A percentile compares a stretch with the other conserved stretches of the same genome.
phyloP scores from a whole-genome alignment of 2,113 vertebrate species.

The Phyllopteryx taeniolatus region DNA sequence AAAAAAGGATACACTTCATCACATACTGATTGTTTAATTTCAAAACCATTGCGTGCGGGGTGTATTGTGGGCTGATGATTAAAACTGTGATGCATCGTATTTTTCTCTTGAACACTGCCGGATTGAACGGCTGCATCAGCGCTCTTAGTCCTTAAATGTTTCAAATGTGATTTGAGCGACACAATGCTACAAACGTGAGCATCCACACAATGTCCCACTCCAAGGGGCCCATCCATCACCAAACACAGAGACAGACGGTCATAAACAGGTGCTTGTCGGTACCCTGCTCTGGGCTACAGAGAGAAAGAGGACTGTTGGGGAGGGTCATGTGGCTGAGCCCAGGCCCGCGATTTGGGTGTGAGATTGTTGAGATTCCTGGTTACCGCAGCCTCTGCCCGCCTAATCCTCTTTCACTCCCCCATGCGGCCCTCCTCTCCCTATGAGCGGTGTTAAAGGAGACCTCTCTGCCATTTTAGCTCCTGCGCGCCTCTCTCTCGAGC shows the following conservation, averaged over 20 bases:
- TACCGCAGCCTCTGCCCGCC: constrained; percentile 65
- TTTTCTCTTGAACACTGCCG: no score
- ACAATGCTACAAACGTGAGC: constrained; percentile 19
- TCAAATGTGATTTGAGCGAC: neutral
- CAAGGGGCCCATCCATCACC: constrained; percentile 36
- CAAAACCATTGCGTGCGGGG: neutral
- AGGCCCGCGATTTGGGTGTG: constrained; percentile 64
- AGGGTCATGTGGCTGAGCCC: constrained; percentile 64
- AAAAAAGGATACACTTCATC: neutral
- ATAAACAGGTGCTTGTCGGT: constrained; percentile 64
- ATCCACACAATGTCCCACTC: constrained; percentile 38
- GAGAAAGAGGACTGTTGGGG: constrained; percentile 47
- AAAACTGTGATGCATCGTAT: no score
- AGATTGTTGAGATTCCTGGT: constrained; percentile 73
- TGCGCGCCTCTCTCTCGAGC: constrained; percentile 53
- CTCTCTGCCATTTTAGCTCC: constrained; percentile 61
- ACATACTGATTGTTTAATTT: neutral
- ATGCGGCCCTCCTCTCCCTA: constrained; percentile 45
- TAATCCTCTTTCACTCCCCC: constrained; percentile 62
- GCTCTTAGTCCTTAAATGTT: neutral
- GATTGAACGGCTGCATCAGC: no score
- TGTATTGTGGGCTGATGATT: no score
- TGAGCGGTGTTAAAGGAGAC: constrained; percentile 61
- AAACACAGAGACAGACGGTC: constrained; percentile 44
- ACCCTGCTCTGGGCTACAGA: constrained; percentile 32